Base-by-base conservation (phyloP, 1,140 invertebrate genomes). In the Musca domestica region DNA sequence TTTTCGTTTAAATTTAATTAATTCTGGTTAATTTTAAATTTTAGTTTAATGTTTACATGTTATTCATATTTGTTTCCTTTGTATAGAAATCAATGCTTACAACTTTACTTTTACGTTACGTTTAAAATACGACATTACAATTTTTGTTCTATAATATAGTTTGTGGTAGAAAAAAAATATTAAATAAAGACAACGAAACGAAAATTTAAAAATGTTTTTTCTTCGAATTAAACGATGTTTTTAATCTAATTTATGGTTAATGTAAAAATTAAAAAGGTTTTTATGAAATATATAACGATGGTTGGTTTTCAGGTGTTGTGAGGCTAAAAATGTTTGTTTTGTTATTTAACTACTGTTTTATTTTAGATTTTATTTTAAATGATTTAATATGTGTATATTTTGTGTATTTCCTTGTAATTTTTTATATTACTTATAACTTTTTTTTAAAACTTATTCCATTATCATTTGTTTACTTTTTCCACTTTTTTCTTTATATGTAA, bases 111-210 rank as follows among this genome's bases (percentile, higher is more conserved):
- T 54, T 56, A 41, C 64, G 25, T 66, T 68, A 68, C 47, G 10
- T 63, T 65, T 66, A 47, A 54, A 65, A 64, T 64, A 41, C 34
- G 34, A 41, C 10, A 10, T 41, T 41, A 41, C 4, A 65, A 58
- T 64, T 69, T 69, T 69, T 67, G 65, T 34, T 67, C 66, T 78
- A 70, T 70, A 68, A 70, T 72, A 66, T 70, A 67, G 52, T 61
- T 70, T 68, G 63, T 65, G 15, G 64, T 68, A 74, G 73, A 71
- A 68, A 66, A 66, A 56, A 58, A 71, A 72, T n/a, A n/a, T 70
- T 61, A 61, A 61, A 58, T 17, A 27, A 30, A 58, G 17, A n/a
- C 27, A 58, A 58, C 4, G 27, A 58, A 58, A 20, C 23, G 49
- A 20, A 58, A 30, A 58, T 54, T 25, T 23, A 30, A 56, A 34